These are phyloP conservation scores for Cavia porcellus DNA, from an alignment of 2,113 vertebrate genomes.

Conservation along the genomic window DNA sequence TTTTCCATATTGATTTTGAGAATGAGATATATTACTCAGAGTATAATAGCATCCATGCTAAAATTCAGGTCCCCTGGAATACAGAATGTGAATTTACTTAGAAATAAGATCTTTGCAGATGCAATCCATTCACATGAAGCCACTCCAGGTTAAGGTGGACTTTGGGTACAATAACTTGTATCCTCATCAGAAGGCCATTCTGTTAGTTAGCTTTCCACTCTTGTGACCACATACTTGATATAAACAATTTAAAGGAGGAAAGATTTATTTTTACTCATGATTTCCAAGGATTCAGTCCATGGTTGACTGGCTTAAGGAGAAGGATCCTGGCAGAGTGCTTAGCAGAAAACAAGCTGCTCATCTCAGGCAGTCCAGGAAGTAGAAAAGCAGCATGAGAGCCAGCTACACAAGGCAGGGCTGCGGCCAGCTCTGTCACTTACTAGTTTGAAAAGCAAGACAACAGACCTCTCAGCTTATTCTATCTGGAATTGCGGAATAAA, in stretches of 20 bases:
- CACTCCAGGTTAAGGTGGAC: background rate
- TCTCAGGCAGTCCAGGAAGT: too few species aligned
- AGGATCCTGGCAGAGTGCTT: background rate
- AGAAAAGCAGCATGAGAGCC: background rate
- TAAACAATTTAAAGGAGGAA: background rate
- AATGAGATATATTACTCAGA: background rate
- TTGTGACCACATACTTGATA: background rate
- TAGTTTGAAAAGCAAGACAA: background rate
- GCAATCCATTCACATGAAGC: background rate
- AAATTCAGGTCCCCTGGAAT: background rate
- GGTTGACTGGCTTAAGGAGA: background rate
- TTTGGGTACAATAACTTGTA: fast-evolving
- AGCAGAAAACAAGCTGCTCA: background rate
- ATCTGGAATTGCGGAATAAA: background rate
- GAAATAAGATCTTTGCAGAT: background rate
- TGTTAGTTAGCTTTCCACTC: too few species aligned
- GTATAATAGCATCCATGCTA: background rate
- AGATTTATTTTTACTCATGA: background rate
- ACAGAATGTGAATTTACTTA: background rate
- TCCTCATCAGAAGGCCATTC: too few species aligned
- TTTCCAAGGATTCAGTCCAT: background rate
- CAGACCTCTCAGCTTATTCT: background rate
- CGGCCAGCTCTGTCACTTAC: background rate
- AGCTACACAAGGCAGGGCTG: background rate
- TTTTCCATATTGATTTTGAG: background rate